A percentile compares a stretch with the other conserved stretches of the same genome.
Evolutionary conservation across 2,113 vertebrate genomes (phyloP).

Genomic region (Diphyllodes magnificus): DNA sequence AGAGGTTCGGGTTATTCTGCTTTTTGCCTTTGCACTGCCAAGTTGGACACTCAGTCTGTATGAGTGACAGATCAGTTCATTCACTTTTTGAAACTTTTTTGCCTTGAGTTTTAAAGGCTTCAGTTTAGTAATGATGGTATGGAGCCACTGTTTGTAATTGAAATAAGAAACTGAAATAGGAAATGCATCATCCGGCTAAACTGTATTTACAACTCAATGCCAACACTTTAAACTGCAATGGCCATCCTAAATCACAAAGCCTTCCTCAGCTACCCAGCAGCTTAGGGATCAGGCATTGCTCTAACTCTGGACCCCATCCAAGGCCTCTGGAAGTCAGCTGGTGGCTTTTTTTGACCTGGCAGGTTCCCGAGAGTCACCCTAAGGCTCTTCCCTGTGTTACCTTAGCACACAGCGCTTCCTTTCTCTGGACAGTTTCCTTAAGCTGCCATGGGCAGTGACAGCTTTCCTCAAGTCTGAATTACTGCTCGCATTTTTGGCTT

Average conservation of each 20-base stretch:
- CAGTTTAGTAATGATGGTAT: background rate
- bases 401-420: background rate
- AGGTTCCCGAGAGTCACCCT: background rate
- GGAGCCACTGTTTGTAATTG: background rate
- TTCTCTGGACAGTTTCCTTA: background rate
- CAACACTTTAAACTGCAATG: background rate
- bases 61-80: background rate
- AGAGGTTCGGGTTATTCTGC: background rate
- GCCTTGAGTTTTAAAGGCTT: background rate
- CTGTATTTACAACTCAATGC: background rate
- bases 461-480: background rate
- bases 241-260: background rate
- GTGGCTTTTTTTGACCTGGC: background rate
- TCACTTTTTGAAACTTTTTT: background rate
- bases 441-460: background rate
- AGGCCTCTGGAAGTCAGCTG: background rate
- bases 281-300: background rate
- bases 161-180: slow-evolving; percentile 23
- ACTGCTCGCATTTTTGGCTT: background rate
- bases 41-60: background rate
- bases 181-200: background rate
- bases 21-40: background rate
- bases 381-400: background rate
- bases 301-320: background rate
- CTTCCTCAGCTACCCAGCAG: background rate